A percentile compares a stretch with the other conserved stretches of the same genome.
Conservation (phyloP, 2,113 vertebrate genomes). For the Petromus typicus region DNA sequence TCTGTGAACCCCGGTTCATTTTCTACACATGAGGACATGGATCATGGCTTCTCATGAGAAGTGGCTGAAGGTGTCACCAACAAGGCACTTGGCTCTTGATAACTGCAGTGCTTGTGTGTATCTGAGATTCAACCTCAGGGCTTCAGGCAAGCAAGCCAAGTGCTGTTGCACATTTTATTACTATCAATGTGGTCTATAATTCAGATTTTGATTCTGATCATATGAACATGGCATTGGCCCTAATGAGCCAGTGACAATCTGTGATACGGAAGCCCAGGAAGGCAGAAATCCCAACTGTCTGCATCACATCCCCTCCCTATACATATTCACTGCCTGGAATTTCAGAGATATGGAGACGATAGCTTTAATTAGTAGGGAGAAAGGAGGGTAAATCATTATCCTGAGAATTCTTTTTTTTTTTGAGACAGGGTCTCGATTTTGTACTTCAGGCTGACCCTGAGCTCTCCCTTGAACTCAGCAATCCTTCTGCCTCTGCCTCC, state of each 20-base stretch:
- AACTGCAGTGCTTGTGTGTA: not conserved
- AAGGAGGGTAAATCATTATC: not conserved
- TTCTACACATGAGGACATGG: not conserved
- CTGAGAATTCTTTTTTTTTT: no score
- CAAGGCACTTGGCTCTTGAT: not conserved
- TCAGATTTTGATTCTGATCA: not conserved
- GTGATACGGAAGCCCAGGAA: not conserved
- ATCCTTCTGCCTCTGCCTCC: no score
- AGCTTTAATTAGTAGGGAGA: not conserved
- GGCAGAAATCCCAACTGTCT: not conserved
- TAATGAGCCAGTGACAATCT: not conserved
- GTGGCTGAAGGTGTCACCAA: not conserved
- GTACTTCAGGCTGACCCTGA: no score
- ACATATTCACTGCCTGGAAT: not conserved
- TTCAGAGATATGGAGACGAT: not conserved
- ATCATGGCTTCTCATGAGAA: not conserved
- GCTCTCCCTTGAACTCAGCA: no score
- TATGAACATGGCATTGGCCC: not conserved
- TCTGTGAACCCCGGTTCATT: not conserved
- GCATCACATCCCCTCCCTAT: not conserved
- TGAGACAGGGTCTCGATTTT: no score
- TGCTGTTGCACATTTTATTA: not conserved
- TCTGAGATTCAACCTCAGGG: not conserved
- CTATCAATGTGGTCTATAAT: not conserved
- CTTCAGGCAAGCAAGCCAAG: not conserved